Evolutionary conservation across 2,797 vertebrate genomes (phyloP), one percentile per base, ranked within the genome.

Genomic region (Enteromius thamalakanensis): DNA sequence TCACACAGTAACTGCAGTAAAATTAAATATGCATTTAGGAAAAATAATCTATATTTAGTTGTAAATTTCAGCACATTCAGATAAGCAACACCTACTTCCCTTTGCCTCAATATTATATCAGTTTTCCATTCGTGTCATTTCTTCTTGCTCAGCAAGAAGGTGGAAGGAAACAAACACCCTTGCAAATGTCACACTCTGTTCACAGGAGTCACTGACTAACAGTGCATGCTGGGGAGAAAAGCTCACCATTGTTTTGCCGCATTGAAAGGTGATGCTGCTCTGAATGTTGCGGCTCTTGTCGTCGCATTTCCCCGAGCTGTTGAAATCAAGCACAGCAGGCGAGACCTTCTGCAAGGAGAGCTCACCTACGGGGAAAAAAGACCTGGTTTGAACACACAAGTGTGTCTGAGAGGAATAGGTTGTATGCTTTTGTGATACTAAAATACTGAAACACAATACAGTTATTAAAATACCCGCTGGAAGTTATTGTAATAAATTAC

Each of bases 171-270:
- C 21, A 55, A 34, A 72, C 42, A 51, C 64, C 77, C 17, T 8
- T 26, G 23, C 79, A 62, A 78, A 72, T 47, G 60, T 70, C 76
- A 67, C 26, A 1, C 42, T 80, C 17, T 26, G 26, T 32, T 12
- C 8, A 32, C 29, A 64, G 37, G 11, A 21, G 3, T 11, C 9
- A 55, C n/a, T 58, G 75, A 51, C 81, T 65, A 67, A 79, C 60
- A n/a, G 60, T 4, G 4, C 76, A 47, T 29, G 60, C 76, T 51
- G 19, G 6, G 62, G 72, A 23, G 9, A 3, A 49, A 84, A 70
- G 11, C 96, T 96, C 85, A 99, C 98, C 96, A 99, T 91, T 45
- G 97, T 98, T 89, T 97, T 99, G 78, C 97, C 97, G 83, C 98
- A 99, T 80, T 96, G 93, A 90, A 99, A 98, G 86, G 95, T 94